Conservation (phyloP, 2,797 vertebrate genomes). For the Sebastiscus albofasciatus region DNA sequence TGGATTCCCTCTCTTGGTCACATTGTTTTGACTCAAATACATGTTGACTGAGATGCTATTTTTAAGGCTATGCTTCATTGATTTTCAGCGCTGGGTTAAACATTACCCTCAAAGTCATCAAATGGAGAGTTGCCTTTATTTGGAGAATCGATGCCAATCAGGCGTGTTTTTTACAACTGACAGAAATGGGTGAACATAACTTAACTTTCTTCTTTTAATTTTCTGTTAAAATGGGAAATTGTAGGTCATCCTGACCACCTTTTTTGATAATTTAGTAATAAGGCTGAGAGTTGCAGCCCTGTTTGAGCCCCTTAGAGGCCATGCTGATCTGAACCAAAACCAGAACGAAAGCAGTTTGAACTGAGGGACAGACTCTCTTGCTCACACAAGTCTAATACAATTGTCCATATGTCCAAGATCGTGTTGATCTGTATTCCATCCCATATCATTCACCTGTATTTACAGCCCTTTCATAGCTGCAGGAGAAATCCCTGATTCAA, state of each 20-base stretch:
- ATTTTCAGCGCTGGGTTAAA: slow-evolving; percentile 47
- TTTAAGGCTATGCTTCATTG: slow-evolving; percentile 53
- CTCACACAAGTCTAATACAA: not conserved
- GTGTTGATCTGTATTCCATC: not conserved
- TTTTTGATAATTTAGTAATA: not conserved
- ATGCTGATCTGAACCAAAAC: not conserved
- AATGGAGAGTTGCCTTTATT: not conserved
- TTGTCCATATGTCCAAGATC: not conserved
- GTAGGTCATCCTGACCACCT: not conserved
- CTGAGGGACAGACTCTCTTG: not conserved
- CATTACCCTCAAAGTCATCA: slow-evolving; percentile 18
- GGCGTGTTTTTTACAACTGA: not conserved
- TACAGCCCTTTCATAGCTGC: not conserved
- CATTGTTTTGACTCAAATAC: not conserved
- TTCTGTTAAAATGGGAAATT: not conserved
- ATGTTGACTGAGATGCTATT: slow-evolving; percentile 37
- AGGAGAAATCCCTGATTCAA: not conserved
- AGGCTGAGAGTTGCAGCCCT: not conserved
- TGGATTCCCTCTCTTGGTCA: not conserved
- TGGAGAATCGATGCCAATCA: not conserved
- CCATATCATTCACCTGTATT: not conserved
- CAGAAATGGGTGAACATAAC: not conserved
- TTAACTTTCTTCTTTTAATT: not conserved
- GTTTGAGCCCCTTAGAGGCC: not conserved
- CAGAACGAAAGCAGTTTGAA: not conserved